These are phyloP conservation scores for Chrysaora quinquecirrha DNA, from an alignment of 30 jellyfish, hydroid and myxozoan species.

Conservation along the genomic window DNA sequence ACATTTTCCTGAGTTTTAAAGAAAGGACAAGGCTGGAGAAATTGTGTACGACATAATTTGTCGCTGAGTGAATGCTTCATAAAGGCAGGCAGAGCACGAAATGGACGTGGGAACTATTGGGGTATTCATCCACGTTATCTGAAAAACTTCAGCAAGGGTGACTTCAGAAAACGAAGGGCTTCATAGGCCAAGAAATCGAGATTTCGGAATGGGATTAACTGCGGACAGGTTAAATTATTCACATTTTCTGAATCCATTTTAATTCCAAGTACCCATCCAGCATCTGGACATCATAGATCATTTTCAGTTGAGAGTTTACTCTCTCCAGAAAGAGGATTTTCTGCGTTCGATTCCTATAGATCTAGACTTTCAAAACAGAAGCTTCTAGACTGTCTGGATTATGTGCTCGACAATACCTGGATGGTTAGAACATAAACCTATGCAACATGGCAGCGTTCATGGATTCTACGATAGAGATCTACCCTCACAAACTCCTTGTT, in stretches of 20 bases:
- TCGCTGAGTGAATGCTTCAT: conserved; percentile 94
- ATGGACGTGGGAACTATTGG: conserved; percentile 99
- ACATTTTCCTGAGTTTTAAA: conserved; percentile 92
- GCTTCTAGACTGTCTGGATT: conserved; percentile 53
- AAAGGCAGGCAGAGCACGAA: conserved; percentile 97
- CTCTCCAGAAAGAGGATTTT: conserved; percentile 74
- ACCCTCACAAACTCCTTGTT: conserved; percentile 52
- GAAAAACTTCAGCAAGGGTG: conserved; percentile 94
- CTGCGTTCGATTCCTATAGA: conserved; percentile 56
- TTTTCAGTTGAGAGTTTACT: conserved; percentile 79
- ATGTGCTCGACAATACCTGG: conserved; percentile 45
- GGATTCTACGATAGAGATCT: conserved; percentile 31
- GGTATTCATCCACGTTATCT: conserved; percentile 96
- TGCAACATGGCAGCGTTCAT: conserved; percentile 17
- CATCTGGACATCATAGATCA: conserved; percentile 55
- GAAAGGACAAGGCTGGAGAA: conserved; percentile 99
- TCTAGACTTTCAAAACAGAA: conserved; percentile 37
- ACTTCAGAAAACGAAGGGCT: conserved; percentile 92
- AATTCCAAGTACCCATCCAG: conserved; percentile 45
- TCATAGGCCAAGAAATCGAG: conserved; percentile 94
- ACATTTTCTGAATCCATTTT: conserved; percentile 69
- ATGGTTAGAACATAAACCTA: conserved; percentile 67
- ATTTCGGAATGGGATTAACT: conserved; percentile 63
- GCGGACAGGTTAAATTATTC: conserved; percentile 75
- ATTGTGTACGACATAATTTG: conserved; percentile 93